Conservation (phyloP, 2,113 vertebrate genomes). For the Columba livia region DNA sequence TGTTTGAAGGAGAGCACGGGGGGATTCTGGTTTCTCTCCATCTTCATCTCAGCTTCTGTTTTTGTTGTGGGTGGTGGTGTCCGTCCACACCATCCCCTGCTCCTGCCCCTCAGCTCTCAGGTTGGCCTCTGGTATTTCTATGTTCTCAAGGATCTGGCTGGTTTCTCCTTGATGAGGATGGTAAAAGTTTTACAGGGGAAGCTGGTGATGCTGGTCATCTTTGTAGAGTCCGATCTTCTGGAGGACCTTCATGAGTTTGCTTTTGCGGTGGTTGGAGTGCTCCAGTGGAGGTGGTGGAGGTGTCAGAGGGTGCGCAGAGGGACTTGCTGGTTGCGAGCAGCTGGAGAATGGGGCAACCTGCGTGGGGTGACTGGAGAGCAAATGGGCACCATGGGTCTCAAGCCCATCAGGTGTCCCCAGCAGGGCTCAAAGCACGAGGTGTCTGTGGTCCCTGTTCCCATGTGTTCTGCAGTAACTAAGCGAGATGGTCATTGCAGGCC, state of each 20-base stretch:
- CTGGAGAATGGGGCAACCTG: neutral
- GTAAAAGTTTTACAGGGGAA: neutral
- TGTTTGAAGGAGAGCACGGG: neutral
- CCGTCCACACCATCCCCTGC: rapidly evolving
- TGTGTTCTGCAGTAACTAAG: neutral
- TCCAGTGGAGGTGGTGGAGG: neutral
- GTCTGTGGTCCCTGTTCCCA: neutral
- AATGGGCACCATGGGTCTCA: rapidly evolving
- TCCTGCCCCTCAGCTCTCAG: neutral
- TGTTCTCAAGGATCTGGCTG: rapidly evolving
- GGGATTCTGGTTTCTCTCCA: rapidly evolving
- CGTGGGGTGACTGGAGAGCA: neutral
- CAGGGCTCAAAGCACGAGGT: rapidly evolving
- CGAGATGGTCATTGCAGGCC: rapidly evolving
- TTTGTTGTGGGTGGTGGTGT: rapidly evolving
- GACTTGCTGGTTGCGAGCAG: neutral
- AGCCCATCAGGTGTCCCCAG: neutral
- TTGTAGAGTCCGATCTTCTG: neutral
- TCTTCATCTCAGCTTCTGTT: neutral
- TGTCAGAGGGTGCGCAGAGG: neutral
- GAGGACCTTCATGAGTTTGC: neutral
- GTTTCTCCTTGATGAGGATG: neutral
- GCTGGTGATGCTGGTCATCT: rapidly evolving
- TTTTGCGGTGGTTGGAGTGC: neutral
- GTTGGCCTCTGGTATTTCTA: rapidly evolving